Percentiles rank a stretch among this genome's conserved stretches.
Evolutionary conservation across 2,888 invertebrate species (phyloP).

Genomic region (Punctoribates punctum): DNA sequence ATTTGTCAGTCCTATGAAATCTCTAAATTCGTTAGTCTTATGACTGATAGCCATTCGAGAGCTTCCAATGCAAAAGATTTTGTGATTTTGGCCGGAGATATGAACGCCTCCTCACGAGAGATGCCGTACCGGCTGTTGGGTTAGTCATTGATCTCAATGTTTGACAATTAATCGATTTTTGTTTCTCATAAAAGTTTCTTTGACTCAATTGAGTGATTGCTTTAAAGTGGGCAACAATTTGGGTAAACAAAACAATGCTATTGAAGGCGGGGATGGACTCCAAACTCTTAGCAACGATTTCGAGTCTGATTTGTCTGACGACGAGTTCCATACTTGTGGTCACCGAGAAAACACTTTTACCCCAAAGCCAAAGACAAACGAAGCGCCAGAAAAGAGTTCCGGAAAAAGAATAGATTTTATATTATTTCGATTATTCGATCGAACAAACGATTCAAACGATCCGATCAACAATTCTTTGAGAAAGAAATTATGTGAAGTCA

Average conservation of each 20-base stretch:
- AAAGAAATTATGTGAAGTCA: constrained; percentile 20
- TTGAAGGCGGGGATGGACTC: constrained; percentile 44
- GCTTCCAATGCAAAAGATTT: constrained; percentile 60
- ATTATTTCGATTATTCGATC: constrained; percentile 39
- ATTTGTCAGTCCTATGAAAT: constrained; percentile 90
- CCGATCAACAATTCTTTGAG: background rate
- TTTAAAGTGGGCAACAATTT: constrained; percentile 35
- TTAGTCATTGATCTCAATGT: background rate
- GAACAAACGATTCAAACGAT: background rate
- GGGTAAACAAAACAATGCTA: constrained; percentile 27
- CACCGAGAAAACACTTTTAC: constrained; percentile 79
- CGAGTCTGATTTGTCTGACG: constrained; percentile 45
- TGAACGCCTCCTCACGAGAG: constrained; percentile 86
- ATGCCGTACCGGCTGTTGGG: constrained; percentile 65
- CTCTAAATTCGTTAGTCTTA: constrained; percentile 86
- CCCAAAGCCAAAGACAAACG: background rate
- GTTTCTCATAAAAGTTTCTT: constrained; percentile 11
- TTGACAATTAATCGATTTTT: background rate
- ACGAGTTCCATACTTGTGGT: constrained; percentile 68
- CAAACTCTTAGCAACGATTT: background rate
- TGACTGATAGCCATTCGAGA: constrained; percentile 63
- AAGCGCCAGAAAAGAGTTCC: background rate
- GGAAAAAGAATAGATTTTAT: constrained; percentile 45
- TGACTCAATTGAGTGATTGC: constrained; percentile 42
- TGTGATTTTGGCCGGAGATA: constrained; percentile 84